Base-by-base conservation (phyloP, 2,113 vertebrate genomes). In the Melanostigma gelatinosum region DNA sequence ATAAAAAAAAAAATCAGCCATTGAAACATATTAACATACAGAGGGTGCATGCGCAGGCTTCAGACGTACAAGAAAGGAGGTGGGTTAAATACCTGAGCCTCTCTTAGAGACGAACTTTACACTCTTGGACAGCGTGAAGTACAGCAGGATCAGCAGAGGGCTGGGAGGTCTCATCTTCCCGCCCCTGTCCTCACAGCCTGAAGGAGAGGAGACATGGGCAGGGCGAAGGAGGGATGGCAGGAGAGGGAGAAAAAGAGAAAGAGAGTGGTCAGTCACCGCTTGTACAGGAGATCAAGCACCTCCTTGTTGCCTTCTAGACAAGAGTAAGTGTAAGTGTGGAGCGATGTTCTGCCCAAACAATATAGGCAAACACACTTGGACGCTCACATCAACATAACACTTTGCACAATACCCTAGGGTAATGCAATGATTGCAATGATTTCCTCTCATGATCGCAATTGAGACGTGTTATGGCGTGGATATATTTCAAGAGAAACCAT, bases 131-230 rank as follows among this genome's bases (percentile, higher is more conserved):
- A 94, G 91, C 11, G 92, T 91, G 88, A 91, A 32, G 83, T 91
- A 93, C 78, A 94, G 90, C 83, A 93, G 92, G 89, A 93, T 91
- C 88, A 94, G 87, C 79, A 94, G 89, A 92, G 93, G 90, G 86
- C 87, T 93, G 88, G 93, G 92, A 89, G 90, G 89, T 92, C 87
- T 93, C 94, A 94, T 94, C 92, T 94, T 94, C 87, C 85, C 85
- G 85, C 85, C 83, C 91, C 90, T 58, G 85, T 92, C 91, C 92
- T 88, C 79, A 77, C 84, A 74, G 85, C 87, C 93, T 93, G 74
- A 24, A 75, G 74, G 38, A 82, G 40, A 82, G 40, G 36, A 75
- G 44, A 48, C 0, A 66, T 0, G 16, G 4, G 70, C 18, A 62
- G 27, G 29, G 38, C n/a, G 52, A 65, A 67, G 44, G 80, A 60